Conservation (phyloP, 2,113 vertebrate genomes). For the Lasiurus borealis region DNA sequence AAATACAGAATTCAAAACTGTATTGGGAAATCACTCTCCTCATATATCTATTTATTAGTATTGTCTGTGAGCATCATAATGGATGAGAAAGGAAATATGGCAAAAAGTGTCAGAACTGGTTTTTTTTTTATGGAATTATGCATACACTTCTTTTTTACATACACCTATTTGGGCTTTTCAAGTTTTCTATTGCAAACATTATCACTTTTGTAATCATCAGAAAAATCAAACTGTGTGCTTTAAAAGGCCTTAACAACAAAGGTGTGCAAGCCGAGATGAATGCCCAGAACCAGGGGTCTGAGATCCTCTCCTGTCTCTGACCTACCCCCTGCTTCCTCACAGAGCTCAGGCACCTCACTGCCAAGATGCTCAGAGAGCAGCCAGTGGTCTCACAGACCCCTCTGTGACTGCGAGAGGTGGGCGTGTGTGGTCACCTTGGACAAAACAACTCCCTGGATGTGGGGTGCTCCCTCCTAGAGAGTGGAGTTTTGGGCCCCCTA, state of each 20-base stretch:
- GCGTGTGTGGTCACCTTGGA: rapidly evolving
- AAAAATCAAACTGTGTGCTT: neutral
- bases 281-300: neutral
- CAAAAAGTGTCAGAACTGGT: neutral
- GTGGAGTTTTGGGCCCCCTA: neutral
- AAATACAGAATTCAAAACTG: neutral
- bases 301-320: neutral
- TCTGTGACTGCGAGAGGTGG: neutral
- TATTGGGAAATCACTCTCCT: conserved; percentile 1
- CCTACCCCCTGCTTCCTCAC: neutral
- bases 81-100: neutral
- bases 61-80: neutral
- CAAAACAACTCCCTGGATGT: neutral
- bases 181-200: conserved; percentile 16
- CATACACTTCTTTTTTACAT: neutral
- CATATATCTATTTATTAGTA: neutral
- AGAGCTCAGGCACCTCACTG: neutral
- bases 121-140: neutral
- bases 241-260: neutral
- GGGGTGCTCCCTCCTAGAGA: neutral
- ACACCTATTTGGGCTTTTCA: neutral
- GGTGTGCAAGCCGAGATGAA: neutral
- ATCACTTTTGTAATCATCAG: conserved; percentile 24
- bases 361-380: neutral
- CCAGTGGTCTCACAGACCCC: neutral